Conservation (phyloP, 92 coral and sea anemone genomes). For the Actinostola sp. region DNA sequence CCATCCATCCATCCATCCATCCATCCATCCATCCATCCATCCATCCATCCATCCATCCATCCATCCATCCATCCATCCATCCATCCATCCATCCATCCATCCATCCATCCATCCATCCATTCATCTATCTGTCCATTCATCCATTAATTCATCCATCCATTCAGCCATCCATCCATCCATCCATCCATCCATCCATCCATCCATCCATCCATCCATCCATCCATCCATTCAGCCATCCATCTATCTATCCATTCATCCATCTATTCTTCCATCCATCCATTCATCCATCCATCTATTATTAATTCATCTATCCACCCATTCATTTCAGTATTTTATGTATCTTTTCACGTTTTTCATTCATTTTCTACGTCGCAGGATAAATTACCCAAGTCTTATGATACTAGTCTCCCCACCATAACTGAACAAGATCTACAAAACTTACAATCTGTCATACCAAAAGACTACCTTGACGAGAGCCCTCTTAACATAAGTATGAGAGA, state of each 20-base stretch:
- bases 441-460: conserved; percentile 63
- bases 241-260: conserved; percentile 2
- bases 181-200: not conserved
- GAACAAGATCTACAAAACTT: conserved; percentile 73
- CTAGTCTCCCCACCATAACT: conserved; percentile 77
- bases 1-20: too few species aligned
- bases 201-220: not conserved
- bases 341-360: not conserved
- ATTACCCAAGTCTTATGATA: conserved; percentile 71
- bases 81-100: not conserved
- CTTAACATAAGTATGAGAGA: conserved; percentile 74
- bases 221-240: not conserved
- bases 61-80: not conserved
- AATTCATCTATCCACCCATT: not conserved
- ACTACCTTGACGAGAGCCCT: conserved; percentile 54
- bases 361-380: conserved; percentile 52
- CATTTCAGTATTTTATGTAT: not conserved
- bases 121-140: not conserved
- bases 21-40: not conserved
- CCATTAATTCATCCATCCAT: conserved; percentile 4
- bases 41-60: conserved; percentile 2
- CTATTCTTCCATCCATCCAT: not conserved
- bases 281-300: not conserved
- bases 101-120: not conserved
- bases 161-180: conserved; percentile 5